These are phyloP conservation scores for Aricia agestis DNA, from an alignment of 1,140 invertebrate genomes.

Conservation along the genomic window DNA sequence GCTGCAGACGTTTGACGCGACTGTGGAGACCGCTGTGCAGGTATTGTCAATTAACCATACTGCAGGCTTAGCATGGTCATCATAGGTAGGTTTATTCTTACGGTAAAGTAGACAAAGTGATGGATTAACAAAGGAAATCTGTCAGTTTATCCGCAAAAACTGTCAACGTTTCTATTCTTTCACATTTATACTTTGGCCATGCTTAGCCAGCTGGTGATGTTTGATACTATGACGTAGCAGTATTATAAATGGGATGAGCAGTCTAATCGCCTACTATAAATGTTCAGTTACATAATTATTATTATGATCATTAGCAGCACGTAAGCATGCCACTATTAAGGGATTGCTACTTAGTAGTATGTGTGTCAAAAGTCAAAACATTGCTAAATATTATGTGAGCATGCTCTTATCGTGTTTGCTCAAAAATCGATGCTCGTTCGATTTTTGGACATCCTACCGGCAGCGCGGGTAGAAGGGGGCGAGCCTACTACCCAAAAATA, in stretches of 20 bases:
- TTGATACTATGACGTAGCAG: too few species aligned
- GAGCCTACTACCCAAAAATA: neutral
- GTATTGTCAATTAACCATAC: slow-evolving; percentile 38
- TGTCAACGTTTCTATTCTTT: too few species aligned
- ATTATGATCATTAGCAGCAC: slow-evolving; percentile 26
- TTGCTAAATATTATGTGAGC: slow-evolving; percentile 27
- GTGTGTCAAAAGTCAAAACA: slow-evolving; percentile 27
- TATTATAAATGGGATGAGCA: too few species aligned
- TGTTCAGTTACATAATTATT: too few species aligned
- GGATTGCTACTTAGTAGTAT: slow-evolving; percentile 26
- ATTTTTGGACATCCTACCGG: slow-evolving; percentile 31
- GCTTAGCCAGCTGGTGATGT: too few species aligned
- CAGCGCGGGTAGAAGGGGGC: slow-evolving; percentile 27
- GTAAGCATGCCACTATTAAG: slow-evolving; percentile 23
- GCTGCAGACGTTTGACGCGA: slow-evolving; percentile 85
- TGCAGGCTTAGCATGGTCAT: too few species aligned
- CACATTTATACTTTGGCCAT: too few species aligned
- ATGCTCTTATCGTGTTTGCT: slow-evolving; percentile 29
- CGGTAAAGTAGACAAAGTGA: too few species aligned
- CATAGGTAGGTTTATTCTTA: too few species aligned
- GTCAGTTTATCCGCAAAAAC: too few species aligned
- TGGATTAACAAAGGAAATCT: too few species aligned
- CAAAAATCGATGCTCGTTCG: slow-evolving; percentile 31
- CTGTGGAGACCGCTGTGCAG: slow-evolving; percentile 84
- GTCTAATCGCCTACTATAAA: too few species aligned